Percentiles rank a stretch among this genome's conserved stretches.
These are phyloP conservation scores for Galagoides demidoff DNA, from an alignment of 2,797 vertebrate species.

Conservation along the genomic window DNA sequence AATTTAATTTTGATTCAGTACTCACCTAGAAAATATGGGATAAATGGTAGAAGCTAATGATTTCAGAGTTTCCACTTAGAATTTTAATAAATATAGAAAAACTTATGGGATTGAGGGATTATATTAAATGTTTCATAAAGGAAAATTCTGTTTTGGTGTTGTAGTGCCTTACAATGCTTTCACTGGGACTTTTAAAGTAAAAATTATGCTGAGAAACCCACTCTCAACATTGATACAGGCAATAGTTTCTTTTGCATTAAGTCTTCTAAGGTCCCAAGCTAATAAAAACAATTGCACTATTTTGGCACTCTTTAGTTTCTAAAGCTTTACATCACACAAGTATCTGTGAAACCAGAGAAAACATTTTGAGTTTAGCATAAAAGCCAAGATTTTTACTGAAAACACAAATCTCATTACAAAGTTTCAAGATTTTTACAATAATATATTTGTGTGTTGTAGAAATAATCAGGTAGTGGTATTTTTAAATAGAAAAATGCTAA, in stretches of 20 bases:
- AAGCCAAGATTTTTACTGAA: neutral
- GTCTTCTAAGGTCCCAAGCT: conserved; percentile 43
- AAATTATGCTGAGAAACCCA: conserved; percentile 60
- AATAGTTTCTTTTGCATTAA: conserved; percentile 36
- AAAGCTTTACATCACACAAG: neutral
- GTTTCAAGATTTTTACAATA: neutral
- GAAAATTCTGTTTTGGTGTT: conserved; percentile 60
- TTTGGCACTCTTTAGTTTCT: conserved; percentile 31
- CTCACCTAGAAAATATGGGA: conserved; percentile 61
- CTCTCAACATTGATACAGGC: conserved; percentile 31
- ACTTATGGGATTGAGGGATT: conserved; percentile 47
- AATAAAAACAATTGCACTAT: conserved; percentile 37
- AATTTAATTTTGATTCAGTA: conserved; percentile 78
- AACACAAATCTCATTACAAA: conserved; percentile 12
- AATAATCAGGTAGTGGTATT: neutral
- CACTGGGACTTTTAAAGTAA: conserved; percentile 63
- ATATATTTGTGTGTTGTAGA: neutral
- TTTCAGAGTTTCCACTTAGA: conserved; percentile 64
- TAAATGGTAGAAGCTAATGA: conserved; percentile 70
- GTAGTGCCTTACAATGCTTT: conserved; percentile 14
- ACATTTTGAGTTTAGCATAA: neutral
- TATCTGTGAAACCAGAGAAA: neutral
- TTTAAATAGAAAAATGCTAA: neutral
- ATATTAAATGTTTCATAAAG: conserved; percentile 66
- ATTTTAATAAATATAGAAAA: conserved; percentile 76